phyloP scores from a whole-genome alignment of 1,140 invertebrate species.

The Drosophila fuyamai region DNA sequence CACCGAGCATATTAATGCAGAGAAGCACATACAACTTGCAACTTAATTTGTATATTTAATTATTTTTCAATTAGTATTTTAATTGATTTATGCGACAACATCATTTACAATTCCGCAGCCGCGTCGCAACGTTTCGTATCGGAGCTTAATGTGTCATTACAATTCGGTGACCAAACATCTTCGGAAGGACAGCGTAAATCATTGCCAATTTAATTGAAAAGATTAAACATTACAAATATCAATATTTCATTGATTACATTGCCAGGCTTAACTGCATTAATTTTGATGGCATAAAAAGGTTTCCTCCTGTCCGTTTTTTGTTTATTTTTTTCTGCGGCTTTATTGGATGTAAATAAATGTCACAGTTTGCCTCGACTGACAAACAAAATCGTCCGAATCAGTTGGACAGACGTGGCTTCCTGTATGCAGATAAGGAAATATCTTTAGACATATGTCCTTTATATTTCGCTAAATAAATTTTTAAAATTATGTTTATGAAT shows the following conservation, averaged over 20 bases:
- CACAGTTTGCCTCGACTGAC: slow-evolving; percentile 23
- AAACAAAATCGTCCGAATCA: slow-evolving; percentile 16
- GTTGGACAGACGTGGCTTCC: slow-evolving; percentile 1
- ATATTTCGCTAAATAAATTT: not conserved
- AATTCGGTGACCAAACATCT: slow-evolving; percentile 48
- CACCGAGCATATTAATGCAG: slow-evolving; percentile 40
- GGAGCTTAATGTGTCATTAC: slow-evolving; percentile 37
- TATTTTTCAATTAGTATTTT: slow-evolving; percentile 72
- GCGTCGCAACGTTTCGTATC: slow-evolving; percentile 1
- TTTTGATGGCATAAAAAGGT: slow-evolving; percentile 31
- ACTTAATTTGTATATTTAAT: slow-evolving; percentile 73
- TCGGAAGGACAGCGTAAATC: slow-evolving; percentile 50
- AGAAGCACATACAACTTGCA: slow-evolving; percentile 43
- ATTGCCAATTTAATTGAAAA: slow-evolving; percentile 78
- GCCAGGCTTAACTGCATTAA: slow-evolving; percentile 64
- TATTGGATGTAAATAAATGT: slow-evolving; percentile 34
- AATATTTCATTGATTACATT: slow-evolving; percentile 74
- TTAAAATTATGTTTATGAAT: too few species aligned
- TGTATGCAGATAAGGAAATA: slow-evolving; percentile 22
- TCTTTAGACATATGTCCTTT: not conserved
- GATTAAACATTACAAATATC: slow-evolving; percentile 80
- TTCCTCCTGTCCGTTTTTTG: slow-evolving; percentile 1
- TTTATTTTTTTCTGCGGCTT: slow-evolving; percentile 24
- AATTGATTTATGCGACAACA: slow-evolving; percentile 74
- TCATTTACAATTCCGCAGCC: slow-evolving; percentile 52